Evolutionary conservation across 2,888 invertebrate species (phyloP).

Genomic region (Agrochola litura): DNA sequence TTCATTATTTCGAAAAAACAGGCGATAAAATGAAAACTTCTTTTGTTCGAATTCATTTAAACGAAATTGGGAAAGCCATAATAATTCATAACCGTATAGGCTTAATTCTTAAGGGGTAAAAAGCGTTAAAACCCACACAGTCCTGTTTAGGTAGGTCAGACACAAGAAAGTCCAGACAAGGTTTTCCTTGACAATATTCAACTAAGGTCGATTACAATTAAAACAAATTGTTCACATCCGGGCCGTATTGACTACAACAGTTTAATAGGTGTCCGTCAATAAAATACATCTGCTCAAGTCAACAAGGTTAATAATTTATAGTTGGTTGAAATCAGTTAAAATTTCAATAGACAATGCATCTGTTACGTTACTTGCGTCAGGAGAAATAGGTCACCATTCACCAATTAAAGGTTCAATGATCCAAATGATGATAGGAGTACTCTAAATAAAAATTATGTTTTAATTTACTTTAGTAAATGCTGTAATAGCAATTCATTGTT

Average conservation of each 20-base stretch:
- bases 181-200: conserved; percentile 62
- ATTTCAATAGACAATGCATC: conserved; percentile 64
- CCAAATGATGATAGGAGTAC: conserved; percentile 16
- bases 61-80: background rate
- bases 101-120: background rate
- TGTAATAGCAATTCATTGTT: conserved; percentile 50
- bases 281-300: conserved; percentile 84
- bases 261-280: conserved; percentile 87
- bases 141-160: background rate
- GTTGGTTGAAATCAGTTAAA: conserved; percentile 78
- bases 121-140: background rate
- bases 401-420: conserved; percentile 26
- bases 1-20: background rate
- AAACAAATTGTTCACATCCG: conserved; percentile 88
- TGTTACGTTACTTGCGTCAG: conserved; percentile 38
- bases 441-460: too few relatives aligned
- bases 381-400: conserved; percentile 53
- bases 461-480: conserved; percentile 21
- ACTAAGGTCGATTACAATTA: conserved; percentile 79
- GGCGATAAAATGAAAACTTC: background rate
- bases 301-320: conserved; percentile 80
- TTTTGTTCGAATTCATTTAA: conserved; percentile 7
- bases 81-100: background rate
- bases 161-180: conserved; percentile 52
- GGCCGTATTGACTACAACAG: conserved; percentile 81